phyloP scores from a whole-genome alignment of 2,888 invertebrate species.

The Pseudococcus jackbeardsleyi region DNA sequence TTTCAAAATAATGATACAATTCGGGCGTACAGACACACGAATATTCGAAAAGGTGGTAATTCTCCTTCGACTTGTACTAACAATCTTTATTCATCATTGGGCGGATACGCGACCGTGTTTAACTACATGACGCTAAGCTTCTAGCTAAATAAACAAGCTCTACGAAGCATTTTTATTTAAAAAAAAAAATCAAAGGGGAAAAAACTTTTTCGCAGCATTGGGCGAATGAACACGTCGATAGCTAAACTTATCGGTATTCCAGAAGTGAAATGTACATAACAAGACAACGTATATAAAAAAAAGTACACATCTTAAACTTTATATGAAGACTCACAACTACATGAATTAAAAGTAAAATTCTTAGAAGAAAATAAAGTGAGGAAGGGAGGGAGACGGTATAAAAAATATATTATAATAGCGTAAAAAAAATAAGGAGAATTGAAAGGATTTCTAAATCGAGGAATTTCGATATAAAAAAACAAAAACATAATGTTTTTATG shows the following conservation, averaged over 20 bases:
- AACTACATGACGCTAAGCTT: conserved; percentile 11
- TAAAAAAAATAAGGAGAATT: conserved; percentile 16
- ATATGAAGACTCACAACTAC: conserved; percentile 56
- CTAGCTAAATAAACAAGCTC: conserved; percentile 33
- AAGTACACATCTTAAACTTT: conserved; percentile 23
- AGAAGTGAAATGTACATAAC: conserved; percentile 15
- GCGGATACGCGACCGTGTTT: not conserved
- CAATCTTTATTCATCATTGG: conserved; percentile 33
- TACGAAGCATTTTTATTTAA: conserved; percentile 40
- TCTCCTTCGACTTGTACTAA: not conserved
- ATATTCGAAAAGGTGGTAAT: not conserved
- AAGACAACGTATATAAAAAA: conserved; percentile 31
- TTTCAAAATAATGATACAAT: conserved; percentile 22
- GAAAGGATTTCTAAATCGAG: not conserved
- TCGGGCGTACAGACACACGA: not conserved
- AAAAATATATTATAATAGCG: conserved; percentile 13
- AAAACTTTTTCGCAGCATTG: not conserved
- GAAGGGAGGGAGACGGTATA: conserved; percentile 20
- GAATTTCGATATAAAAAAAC: not conserved
- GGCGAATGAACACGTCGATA: conserved; percentile 38
- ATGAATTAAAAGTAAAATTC: conserved; percentile 52
- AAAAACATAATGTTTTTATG: not conserved
- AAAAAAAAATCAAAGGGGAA: not conserved
- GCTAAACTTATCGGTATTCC: conserved; percentile 10
- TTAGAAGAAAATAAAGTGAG: not conserved